These are phyloP conservation scores for Ploceus nigricollis DNA, from an alignment of 2,113 vertebrate species.

Conservation along the genomic window DNA sequence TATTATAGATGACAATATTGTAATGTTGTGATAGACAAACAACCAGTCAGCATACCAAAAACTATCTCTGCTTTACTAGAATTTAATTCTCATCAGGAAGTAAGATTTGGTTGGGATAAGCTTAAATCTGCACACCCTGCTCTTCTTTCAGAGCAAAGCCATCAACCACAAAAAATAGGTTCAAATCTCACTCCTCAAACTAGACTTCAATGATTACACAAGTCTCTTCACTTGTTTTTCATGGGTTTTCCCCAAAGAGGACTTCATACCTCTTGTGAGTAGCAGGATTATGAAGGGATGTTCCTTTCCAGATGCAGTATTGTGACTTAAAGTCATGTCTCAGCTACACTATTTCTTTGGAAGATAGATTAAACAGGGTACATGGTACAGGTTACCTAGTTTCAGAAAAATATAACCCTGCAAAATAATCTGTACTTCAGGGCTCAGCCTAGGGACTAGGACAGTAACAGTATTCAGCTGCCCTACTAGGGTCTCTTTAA, in stretches of 20 bases:
- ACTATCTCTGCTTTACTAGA: neutral
- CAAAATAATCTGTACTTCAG: neutral
- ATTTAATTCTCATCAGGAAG: neutral
- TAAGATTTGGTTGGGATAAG: neutral
- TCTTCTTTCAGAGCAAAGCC: neutral
- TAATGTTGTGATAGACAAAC: neutral
- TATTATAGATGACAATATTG: neutral
- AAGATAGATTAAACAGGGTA: neutral
- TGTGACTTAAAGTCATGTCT: neutral
- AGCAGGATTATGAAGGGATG: neutral
- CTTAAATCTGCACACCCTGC: neutral
- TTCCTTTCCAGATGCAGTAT: neutral
- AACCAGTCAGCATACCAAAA: neutral
- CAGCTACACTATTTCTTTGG: neutral
- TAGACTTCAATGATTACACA: neutral
- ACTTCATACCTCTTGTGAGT: neutral
- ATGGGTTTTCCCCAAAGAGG: neutral
- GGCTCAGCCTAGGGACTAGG: neutral
- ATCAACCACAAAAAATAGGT: neutral
- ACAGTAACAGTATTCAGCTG: neutral
- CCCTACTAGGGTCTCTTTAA: neutral
- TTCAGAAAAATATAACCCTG: neutral
- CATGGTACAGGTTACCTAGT: neutral
- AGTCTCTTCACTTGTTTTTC: neutral
- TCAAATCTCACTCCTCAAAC: neutral